Conservation (phyloP, 2,797 vertebrate genomes). For the Thamnophis elegans region DNA sequence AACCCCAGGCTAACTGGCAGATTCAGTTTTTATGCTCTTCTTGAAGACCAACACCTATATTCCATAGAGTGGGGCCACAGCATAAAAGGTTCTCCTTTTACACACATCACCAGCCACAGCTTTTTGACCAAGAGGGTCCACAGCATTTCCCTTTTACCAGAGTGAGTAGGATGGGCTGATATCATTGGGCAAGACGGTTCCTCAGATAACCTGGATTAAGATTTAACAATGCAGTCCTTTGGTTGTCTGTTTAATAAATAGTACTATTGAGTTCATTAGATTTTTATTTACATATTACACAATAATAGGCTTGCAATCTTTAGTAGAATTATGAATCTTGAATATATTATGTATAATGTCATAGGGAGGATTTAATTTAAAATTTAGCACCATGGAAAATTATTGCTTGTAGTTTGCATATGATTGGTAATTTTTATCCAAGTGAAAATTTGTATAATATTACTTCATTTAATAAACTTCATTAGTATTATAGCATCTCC, state of each 20-base stretch:
- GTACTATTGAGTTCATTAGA: background rate
- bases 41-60: background rate
- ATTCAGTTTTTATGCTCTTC: background rate
- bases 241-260: background rate
- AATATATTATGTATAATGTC: background rate
- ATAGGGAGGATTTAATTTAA: background rate
- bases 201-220: background rate
- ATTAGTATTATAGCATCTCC: background rate
- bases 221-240: background rate
- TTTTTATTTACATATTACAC: background rate
- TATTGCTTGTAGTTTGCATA: background rate
- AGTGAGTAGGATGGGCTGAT: background rate
- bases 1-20: background rate
- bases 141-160: background rate
- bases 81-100: background rate
- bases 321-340: background rate
- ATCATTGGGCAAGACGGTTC: background rate
- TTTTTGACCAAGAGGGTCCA: background rate
- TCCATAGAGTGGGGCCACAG: background rate
- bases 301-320: background rate
- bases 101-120: background rate
- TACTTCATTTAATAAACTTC: background rate
- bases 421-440: background rate
- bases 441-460: background rate
- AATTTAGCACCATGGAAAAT: background rate